phyloP scores from a whole-genome alignment of 2,888 invertebrate genomes.

The Cataglyphis altisquamis region DNA sequence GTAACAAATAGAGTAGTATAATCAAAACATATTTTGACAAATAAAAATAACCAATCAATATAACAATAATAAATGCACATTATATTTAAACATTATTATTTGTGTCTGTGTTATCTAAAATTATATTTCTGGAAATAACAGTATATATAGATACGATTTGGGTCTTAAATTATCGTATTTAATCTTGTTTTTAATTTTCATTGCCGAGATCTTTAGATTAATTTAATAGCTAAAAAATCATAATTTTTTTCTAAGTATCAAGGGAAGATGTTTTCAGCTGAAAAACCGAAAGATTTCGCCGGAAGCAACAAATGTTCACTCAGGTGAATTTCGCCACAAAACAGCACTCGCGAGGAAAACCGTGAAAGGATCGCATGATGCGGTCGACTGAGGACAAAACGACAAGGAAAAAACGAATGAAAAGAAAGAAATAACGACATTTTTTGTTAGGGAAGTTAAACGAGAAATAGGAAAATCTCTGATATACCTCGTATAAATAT shows the following conservation, averaged over 20 bases:
- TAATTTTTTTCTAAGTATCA: constrained; percentile 56
- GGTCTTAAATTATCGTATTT: not conserved
- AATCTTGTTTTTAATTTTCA: not conserved
- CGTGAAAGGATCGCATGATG: constrained; percentile 60
- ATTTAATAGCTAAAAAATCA: constrained; percentile 2
- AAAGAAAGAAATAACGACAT: not conserved
- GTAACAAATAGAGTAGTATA: not conserved
- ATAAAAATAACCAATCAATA: not conserved
- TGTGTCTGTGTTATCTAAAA: not conserved
- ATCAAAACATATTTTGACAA: not conserved
- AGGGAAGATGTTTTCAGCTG: constrained; percentile 68
- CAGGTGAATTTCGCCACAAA: constrained; percentile 58
- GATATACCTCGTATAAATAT: not conserved
- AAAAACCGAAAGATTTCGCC: constrained; percentile 68
- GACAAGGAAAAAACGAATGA: not conserved
- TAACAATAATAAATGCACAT: not conserved
- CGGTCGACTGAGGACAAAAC: constrained; percentile 21
- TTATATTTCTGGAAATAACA: not conserved
- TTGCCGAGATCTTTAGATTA: not conserved
- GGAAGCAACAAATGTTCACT: constrained; percentile 56
- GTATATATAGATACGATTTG: not conserved
- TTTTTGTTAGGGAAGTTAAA: not conserved
- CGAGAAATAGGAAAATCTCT: not conserved
- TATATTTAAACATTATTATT: not conserved
- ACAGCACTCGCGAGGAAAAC: constrained; percentile 60